phyloP scores from a whole-genome alignment of 2,797 vertebrate species.

The Sciaenops ocellatus region DNA sequence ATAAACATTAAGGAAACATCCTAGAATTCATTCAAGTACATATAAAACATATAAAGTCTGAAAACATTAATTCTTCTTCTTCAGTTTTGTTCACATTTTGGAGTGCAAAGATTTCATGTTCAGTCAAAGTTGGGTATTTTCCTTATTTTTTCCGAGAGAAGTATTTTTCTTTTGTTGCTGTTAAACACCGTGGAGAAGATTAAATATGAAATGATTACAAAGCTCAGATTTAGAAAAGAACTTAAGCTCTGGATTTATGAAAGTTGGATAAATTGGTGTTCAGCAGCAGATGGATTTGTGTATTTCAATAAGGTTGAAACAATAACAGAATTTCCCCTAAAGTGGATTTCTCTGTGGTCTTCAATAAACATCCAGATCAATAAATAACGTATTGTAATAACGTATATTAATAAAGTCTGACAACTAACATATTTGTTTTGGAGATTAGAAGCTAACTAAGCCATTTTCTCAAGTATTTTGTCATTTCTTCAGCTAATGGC shows the following conservation, averaged over 20 bases:
- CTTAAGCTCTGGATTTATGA: neutral
- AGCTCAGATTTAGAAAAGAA: constrained; percentile 16
- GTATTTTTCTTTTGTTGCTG: neutral
- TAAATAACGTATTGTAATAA: neutral
- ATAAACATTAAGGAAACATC: no score
- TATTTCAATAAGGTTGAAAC: constrained; percentile 23
- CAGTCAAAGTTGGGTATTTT: neutral
- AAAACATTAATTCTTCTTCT: neutral
- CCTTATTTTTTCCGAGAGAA: neutral
- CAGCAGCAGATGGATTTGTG: constrained; percentile 12
- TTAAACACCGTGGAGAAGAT: neutral
- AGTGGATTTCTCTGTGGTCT: neutral
- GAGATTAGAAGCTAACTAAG: constrained; percentile 11
- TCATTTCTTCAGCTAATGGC: constrained; percentile 25
- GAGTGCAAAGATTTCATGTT: neutral
- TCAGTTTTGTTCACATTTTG: neutral
- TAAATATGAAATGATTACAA: constrained; percentile 21
- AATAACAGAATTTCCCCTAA: neutral
- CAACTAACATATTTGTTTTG: constrained; percentile 20
- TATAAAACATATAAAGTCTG: neutral
- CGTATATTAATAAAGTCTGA: constrained; percentile 9
- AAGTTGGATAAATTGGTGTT: neutral
- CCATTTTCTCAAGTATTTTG: constrained; percentile 46
- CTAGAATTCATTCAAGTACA: no score
- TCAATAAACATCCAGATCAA: neutral